Base-by-base conservation (phyloP, 1,140 invertebrate species). In the Dolichoris vasculosae region DNA sequence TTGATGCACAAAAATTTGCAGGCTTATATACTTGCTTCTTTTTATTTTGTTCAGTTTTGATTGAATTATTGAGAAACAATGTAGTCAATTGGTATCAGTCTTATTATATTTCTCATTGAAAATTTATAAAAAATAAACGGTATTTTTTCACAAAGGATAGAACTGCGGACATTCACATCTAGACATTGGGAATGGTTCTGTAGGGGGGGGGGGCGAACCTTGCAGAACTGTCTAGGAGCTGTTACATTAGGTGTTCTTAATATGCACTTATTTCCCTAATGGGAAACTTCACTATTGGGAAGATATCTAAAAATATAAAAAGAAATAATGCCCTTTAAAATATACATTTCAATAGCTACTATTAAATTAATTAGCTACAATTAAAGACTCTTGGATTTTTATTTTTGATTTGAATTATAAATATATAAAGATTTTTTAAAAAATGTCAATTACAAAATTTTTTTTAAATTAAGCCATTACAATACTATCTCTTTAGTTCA, bases 11-110 rank as follows among this genome's bases (percentile, higher is more conserved):
- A 71, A 17, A 23, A 11, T 17, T 40, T 9, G 7, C 20, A 23
- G 11, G 20, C 3, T 77, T 77, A 51, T 77, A 35, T 9, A 51
- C 7, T 77, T 55, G 46, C n/a, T 77, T 77, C 30, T 15, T 48
- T 48, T 55, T 32, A 9, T 13, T 43, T 82, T 82, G 30, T 63
- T 55, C 73, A 87, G 82, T 88, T 88, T 87, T 89, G 89, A 88
- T 69, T n/a, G 23, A 88, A 82, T 48, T 88, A 84, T 87, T 82
- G 87, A 90, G 89, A 88, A 88, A 90, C 87, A 90, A 91, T 89
- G 91, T 92, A 92, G 90, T 90, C 91, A 90, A 92, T 92, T 90
- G 88, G 90, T 92, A 88, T 92, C 91, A 93, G 92, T 93, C 91
- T 92, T 93, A 91, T 91, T 86, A 88, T 88, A 87, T 90, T 89